These are phyloP conservation scores for Heliconius hortense DNA, from an alignment of 2,888 invertebrate genomes.

Conservation along the genomic window DNA sequence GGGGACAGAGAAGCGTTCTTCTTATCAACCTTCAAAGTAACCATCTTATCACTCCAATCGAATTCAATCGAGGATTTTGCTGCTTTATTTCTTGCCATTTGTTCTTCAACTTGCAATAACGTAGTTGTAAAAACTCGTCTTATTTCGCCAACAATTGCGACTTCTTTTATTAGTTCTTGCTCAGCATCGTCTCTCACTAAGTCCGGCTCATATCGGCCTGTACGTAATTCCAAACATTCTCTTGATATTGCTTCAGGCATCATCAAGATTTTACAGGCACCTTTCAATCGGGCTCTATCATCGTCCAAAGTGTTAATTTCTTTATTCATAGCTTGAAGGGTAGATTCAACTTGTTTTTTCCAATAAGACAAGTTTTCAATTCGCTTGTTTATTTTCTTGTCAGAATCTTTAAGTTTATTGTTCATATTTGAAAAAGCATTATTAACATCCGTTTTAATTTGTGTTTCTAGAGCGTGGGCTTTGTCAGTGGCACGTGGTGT, in stretches of 20 bases:
- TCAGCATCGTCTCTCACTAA: conserved; percentile 90
- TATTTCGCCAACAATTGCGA: conserved; percentile 88
- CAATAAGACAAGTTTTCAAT: conserved; percentile 80
- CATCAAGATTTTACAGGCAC: conserved; percentile 85
- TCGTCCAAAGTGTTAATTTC: conserved; percentile 85
- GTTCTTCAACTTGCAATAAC: conserved; percentile 85
- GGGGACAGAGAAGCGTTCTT: conserved; percentile 85
- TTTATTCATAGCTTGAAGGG: conserved; percentile 83
- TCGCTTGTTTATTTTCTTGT: conserved; percentile 56
- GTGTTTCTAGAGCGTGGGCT: conserved; percentile 56
- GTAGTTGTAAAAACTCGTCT: conserved; percentile 83
- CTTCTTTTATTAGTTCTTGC: conserved; percentile 89
- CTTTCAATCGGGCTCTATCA: conserved; percentile 84
- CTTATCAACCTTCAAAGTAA: conserved; percentile 87
- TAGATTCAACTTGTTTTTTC: conserved; percentile 85
- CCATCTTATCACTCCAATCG: conserved; percentile 95
- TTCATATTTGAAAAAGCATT: conserved; percentile 83
- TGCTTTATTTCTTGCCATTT: conserved; percentile 87
- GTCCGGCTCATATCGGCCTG: conserved; percentile 87
- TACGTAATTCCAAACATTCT: conserved; percentile 87
- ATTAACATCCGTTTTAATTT: conserved; percentile 58
- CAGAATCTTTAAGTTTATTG: conserved; percentile 76
- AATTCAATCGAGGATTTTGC: conserved; percentile 90
- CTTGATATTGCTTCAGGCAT: conserved; percentile 87
- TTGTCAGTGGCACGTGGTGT: conserved; percentile 63